Conservation (phyloP, 2,797 vertebrate species). For the Antennarius maculatus region DNA sequence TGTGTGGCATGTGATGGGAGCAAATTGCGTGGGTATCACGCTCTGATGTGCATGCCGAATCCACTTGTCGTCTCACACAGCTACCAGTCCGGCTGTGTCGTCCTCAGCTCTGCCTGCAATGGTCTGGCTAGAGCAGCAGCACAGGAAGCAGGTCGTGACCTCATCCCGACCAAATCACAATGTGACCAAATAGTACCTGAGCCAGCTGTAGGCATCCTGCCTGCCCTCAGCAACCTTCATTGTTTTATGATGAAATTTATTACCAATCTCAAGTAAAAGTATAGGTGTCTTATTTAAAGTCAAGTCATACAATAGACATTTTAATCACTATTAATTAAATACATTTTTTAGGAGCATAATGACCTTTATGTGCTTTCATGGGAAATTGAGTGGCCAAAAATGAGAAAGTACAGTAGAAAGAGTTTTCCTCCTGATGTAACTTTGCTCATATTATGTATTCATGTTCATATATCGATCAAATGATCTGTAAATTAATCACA, state of each 20-base stretch:
- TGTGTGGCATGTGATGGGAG: constrained; percentile 75
- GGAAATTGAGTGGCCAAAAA: not conserved
- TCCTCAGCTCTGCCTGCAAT: constrained; percentile 60
- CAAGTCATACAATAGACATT: not conserved
- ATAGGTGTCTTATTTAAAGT: not conserved
- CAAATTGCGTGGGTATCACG: constrained; percentile 77
- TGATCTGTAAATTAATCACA: not conserved
- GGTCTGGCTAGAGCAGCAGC: constrained; percentile 56
- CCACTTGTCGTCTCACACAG: constrained; percentile 79
- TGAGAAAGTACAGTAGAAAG: constrained; percentile 6
- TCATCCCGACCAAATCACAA: constrained; percentile 46
- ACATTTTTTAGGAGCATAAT: too few species aligned
- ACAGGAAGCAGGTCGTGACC: constrained; percentile 65
- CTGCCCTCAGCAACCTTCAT: constrained; percentile 6
- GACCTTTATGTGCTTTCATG: too few species aligned
- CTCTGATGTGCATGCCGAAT: constrained; percentile 82
- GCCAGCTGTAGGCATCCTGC: constrained; percentile 31
- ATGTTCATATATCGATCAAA: not conserved
- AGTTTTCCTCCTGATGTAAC: not conserved
- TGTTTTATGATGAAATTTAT: constrained; percentile 12
- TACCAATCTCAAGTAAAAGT: not conserved
- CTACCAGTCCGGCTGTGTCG: constrained; percentile 67
- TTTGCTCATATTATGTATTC: not conserved
- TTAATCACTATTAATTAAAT: not conserved
- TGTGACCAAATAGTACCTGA: constrained; percentile 46